Base-by-base conservation (phyloP, 1,140 invertebrate genomes). In the Pseudobourletiella spinata region DNA sequence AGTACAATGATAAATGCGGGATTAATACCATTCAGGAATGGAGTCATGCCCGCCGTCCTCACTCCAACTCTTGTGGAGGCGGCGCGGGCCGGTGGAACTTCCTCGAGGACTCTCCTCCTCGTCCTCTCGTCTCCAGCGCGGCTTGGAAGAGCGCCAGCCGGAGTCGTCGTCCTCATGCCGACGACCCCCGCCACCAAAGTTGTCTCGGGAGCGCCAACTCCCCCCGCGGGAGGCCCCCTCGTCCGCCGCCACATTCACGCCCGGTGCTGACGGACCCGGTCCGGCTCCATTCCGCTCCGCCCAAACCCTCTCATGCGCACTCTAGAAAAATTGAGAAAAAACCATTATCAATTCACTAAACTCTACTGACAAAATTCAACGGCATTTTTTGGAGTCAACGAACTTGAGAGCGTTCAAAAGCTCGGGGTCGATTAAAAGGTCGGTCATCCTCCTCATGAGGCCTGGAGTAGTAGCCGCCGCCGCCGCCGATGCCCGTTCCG, bases 21-120 rank as follows among this genome's bases (percentile, higher is more conserved):
- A n/a, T n/a, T n/a, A n/a, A n/a, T 70, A 81, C 83, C 85, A 87
- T 78, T 87, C 86, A 14, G 85, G 85, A 65, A 87, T 76, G 73
- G 84, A 81, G 60, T 86, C 84, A 68, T 73, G 69, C 16, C 67
- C 68, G 16, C 83, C 82, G 54, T 80, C 81, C 63, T 85, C 83
- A 28, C 84, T 80, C 84, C 85, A 86, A 73, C 82, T 85, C 43
- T 76, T 76, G 57, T 77, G 76, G 42, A 68, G 68, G 68, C 50
- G 72, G 68, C 57, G 75, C 74, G 62, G 83, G 32, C 32, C 32
- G 32, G 32, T 11, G 84, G 16, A 79, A 81, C 29, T 82, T 82
- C 2, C 83, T 81, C 14, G 84, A 82, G 67, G 83, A 79, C 62
- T 78, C 76, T 68, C 76, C 74, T 59, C 73, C 66, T 54, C 82